Evolutionary conservation across 2,888 invertebrate species (phyloP).

Genomic region (Muschampia staudingeri): DNA sequence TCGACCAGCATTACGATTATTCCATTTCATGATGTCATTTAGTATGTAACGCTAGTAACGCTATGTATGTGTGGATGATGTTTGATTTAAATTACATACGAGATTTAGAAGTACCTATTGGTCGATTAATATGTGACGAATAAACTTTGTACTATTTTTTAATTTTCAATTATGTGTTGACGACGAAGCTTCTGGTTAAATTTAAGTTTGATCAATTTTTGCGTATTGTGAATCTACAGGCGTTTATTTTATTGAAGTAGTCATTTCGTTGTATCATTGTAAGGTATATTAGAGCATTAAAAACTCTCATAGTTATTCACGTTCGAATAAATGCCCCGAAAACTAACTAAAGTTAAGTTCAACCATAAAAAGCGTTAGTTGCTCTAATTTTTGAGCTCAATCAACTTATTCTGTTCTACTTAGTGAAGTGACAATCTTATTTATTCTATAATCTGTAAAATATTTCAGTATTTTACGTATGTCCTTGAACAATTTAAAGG

Average conservation of each 20-base stretch:
- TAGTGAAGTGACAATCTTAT: constrained; percentile 16
- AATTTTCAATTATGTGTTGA: background rate
- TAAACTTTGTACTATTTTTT: constrained; percentile 31
- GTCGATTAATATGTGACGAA: constrained; percentile 37
- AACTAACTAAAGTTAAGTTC: background rate
- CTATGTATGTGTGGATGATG: constrained; percentile 52
- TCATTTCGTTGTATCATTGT: background rate
- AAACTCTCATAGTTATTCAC: background rate
- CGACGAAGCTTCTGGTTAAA: background rate
- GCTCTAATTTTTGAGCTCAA: background rate
- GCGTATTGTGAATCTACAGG: no score
- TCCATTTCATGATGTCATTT: constrained; percentile 42
- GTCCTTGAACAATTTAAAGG: background rate
- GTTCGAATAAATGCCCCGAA: background rate
- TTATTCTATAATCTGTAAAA: background rate
- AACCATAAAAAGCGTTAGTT: background rate
- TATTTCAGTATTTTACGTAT: constrained; percentile 16
- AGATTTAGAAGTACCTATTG: background rate
- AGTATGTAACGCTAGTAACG: constrained; percentile 57
- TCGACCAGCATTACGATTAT: constrained; percentile 48
- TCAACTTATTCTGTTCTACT: background rate
- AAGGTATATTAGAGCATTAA: background rate
- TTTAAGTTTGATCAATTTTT: background rate
- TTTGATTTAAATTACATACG: background rate
- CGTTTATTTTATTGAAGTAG: no score